These are phyloP conservation scores for Anodontia alba DNA, from an alignment of 2,888 invertebrate species.

Conservation along the genomic window DNA sequence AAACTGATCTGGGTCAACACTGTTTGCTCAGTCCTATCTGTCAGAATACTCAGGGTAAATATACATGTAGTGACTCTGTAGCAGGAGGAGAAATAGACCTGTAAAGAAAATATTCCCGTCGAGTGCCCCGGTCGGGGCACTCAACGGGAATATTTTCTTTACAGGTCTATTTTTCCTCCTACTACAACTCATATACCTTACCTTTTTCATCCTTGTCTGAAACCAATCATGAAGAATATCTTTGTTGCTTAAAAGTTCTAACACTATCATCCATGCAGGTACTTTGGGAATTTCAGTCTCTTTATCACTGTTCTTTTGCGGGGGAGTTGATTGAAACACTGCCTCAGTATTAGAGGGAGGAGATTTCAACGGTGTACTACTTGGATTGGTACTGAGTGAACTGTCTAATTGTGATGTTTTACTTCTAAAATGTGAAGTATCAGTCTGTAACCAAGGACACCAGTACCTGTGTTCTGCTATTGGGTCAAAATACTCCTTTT, in stretches of 20 bases:
- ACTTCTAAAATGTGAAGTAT: background rate
- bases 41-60: too few relatives aligned
- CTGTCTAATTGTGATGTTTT: conserved; percentile 1
- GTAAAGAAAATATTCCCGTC: too few relatives aligned
- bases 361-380: conserved; percentile 8
- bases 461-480: conserved; percentile 76
- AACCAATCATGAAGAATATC: conserved; percentile 3
- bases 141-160: too few relatives aligned
- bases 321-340: background rate
- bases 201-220: conserved; percentile 46
- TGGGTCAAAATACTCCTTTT: conserved; percentile 73
- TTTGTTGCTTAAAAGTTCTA: conserved; percentile 30
- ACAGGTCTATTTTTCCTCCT: too few relatives aligned
- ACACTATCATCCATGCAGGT: conserved; percentile 44
- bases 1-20: too few relatives aligned
- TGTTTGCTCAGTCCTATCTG: too few relatives aligned
- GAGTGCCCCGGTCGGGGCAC: too few relatives aligned
- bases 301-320: background rate
- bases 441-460: conserved; percentile 78
- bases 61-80: too few relatives aligned
- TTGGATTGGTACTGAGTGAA: background rate
- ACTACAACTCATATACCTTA: too few relatives aligned
- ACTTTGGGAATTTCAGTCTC: background rate
- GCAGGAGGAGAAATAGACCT: too few relatives aligned
- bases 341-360: conserved; percentile 10